phyloP scores from a whole-genome alignment of 2,797 vertebrate genomes.

The Enteromius treurensis region DNA sequence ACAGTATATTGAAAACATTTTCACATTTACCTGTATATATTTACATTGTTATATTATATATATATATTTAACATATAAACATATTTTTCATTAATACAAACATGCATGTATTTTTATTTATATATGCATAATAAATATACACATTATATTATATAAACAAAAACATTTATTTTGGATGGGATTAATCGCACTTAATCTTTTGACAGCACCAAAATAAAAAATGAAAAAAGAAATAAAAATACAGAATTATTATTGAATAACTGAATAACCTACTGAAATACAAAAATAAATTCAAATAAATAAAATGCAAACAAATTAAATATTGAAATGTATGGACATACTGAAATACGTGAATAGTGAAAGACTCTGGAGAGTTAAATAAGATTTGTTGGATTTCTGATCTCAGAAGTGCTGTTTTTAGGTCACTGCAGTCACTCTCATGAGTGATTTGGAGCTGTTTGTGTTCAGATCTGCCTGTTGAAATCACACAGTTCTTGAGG shows the following conservation, averaged over 20 bases:
- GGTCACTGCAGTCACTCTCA: constrained; percentile 16
- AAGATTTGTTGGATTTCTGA: not conserved
- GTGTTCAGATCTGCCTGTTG: constrained; percentile 35
- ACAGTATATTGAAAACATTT: too few relatives aligned
- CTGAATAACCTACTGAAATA: not conserved
- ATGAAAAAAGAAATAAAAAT: too few relatives aligned
- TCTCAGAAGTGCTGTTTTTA: not conserved
- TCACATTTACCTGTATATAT: too few relatives aligned
- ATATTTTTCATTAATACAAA: too few relatives aligned
- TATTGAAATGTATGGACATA: not conserved
- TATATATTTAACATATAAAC: too few relatives aligned
- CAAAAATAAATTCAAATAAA: not conserved
- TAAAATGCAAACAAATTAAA: not conserved
- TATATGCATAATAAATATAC: too few relatives aligned
- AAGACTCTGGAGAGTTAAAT: not conserved
- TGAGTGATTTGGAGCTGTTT: constrained; percentile 17
- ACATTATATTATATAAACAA: too few relatives aligned
- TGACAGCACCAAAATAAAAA: too few relatives aligned
- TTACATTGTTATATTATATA: too few relatives aligned
- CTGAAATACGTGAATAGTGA: not conserved
- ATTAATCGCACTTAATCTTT: too few relatives aligned
- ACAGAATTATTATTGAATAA: not conserved
- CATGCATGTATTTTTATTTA: too few relatives aligned
- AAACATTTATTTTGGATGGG: too few relatives aligned
- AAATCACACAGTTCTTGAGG: constrained; percentile 45